Evolutionary conservation across 1,140 invertebrate genomes (phyloP), one percentile per base, ranked within the genome.

Genomic region (Aphaenogaster ashmeadi): DNA sequence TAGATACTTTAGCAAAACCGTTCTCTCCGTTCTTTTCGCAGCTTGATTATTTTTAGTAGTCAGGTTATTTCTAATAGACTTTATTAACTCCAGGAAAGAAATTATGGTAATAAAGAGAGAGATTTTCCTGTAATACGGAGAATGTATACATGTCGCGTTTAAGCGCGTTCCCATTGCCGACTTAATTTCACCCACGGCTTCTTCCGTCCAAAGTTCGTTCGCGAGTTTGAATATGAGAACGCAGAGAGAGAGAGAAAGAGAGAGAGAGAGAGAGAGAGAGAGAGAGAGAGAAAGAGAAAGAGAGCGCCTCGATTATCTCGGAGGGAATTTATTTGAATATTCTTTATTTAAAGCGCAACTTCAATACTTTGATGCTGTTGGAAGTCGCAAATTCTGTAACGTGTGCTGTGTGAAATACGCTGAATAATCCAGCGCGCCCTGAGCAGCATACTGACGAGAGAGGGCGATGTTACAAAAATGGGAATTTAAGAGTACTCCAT

Each of bases 341-440:
- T 84, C 41, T 84, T 84, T 84, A 84, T 75, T 84, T 84, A 74
- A 84, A 84, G 44, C 66, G 80, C 38, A 84, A 84, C 80, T 83
- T 84, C 69, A 84, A 84, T 84, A 84, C 41, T 60, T 84, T 84
- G 41, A 58, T 58, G 44, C 41, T 18, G 80, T 41, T 60, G 80
- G 41, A 74, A 84, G 41, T 84, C 69, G 27, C 80, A 47, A 84
- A 84, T 84, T 84, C 69, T 36, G 54, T 84, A 75, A 75, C 54
- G 69, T 62, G 41, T 62, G 58, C 80, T 58, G 56, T 60, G 44
- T 36, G 64, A 81, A 81, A 81, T 81, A 44, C 80, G 44, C 54
- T 75, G 69, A 84, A 84, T 84, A 84, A 84, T 84, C 80, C 54
- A 84, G n/a, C 69, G 13, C 18, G 54, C 56, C n/a, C 54, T 50